A percentile compares a stretch with the other conserved stretches of the same genome.
phyloP scores from a whole-genome alignment of 2,888 invertebrate species.

The Apodemia zela region DNA sequence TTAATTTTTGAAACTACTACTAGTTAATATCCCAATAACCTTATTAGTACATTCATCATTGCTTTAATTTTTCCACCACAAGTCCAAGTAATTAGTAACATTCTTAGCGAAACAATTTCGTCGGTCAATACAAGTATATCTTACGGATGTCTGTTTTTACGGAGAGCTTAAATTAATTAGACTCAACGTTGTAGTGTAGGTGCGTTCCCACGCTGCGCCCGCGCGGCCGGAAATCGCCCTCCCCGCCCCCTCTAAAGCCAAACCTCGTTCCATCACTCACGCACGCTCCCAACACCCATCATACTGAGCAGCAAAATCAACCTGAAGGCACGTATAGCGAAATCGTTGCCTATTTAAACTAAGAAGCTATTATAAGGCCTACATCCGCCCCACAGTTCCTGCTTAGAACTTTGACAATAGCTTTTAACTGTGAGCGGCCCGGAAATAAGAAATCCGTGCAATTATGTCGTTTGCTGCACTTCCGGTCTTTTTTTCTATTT shows the following conservation, averaged over 20 bases:
- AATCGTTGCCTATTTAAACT: constrained; percentile 32
- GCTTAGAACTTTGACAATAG: constrained; percentile 1
- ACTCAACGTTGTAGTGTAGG: constrained; percentile 62
- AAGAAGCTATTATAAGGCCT: constrained; percentile 16
- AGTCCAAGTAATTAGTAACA: constrained; percentile 6
- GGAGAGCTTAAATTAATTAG: constrained; percentile 71
- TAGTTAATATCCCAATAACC: too few relatives aligned
- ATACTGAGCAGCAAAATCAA: constrained; percentile 61
- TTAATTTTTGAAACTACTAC: too few relatives aligned
- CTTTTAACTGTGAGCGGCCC: constrained; percentile 3
- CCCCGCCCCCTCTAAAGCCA: constrained; percentile 56
- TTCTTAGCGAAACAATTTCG: constrained; percentile 11
- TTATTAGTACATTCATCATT: too few relatives aligned
- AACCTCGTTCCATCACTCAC: constrained; percentile 66
- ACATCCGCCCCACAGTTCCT: constrained; percentile 24
- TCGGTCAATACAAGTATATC: constrained; percentile 27
- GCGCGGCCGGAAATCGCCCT: constrained; percentile 66
- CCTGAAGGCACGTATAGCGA: constrained; percentile 65
- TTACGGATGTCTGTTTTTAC: constrained; percentile 57
- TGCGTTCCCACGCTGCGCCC: constrained; percentile 76
- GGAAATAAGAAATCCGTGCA: constrained; percentile 36
- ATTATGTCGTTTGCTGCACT: constrained; percentile 8
- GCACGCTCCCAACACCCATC: constrained; percentile 53
- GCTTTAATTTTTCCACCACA: background rate
- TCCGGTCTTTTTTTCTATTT: background rate